Base-by-base conservation (phyloP, 2,113 vertebrate genomes). In the Cheirogaleus medius region DNA sequence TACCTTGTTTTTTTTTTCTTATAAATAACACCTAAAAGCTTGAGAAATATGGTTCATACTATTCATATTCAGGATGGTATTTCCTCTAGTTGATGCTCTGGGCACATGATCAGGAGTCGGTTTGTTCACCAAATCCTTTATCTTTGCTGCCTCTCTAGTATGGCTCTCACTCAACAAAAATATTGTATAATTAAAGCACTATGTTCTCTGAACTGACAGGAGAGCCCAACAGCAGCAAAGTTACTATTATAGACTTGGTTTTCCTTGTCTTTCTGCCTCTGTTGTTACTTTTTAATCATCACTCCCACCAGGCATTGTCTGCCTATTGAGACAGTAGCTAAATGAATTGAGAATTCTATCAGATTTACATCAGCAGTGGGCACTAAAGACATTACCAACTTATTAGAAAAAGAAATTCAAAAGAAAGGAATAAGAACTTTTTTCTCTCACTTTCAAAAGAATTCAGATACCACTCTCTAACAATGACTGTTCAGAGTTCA, bases 271-370 rank as follows among this genome's bases (percentile, higher is more conserved):
- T 0, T 97, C 73, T 76, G 56, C 94, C 90, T 97, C 96, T 93
- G 84, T 97, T 96, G 96, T 92, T 98, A 88, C 91, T 98, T 97
- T 97, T 98, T 98, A 98, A 98, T 98, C 98, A 97, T 98, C 97
- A 23, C 98, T 98, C 98, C 97, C 98, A 98, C 95, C 64, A 97
- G 97, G 98, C 92, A 73, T 88, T 98, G 96, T 98, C 98, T 84
- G 97, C 85, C 97, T 97, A 73, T 80, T 56, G 97, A 98, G 97
- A 98, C 87, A 97, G 90, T 81, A 85, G 82, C 97, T 98, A 98
- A 98, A 98, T 91, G 95, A 98, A 95, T 96, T 97, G 97, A 97
- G 97, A 98, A 98, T 98, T 97, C 97, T 96, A 77, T 96, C 97
- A 97, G 49, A 90, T 94, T 98, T 97, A 80, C 94, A 98, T 94